A percentile compares a stretch with the other conserved stretches of the same genome.
Conservation (phyloP, 1,140 invertebrate species). For the Heliothis virescens region DNA sequence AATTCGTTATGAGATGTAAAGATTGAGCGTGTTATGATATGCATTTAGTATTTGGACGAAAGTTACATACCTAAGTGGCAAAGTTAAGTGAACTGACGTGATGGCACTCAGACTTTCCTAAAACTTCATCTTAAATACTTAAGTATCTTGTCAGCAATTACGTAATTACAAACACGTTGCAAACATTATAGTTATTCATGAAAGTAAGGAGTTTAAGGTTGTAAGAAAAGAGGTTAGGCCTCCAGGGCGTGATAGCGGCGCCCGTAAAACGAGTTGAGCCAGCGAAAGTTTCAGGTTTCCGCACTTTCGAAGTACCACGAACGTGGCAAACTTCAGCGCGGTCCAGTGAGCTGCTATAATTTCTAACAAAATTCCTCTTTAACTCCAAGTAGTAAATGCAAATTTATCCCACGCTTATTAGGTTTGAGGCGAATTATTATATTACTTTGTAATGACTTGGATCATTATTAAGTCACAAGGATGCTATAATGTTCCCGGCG, state of each 20-base stretch:
- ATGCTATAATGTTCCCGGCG: background rate
- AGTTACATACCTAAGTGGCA: background rate
- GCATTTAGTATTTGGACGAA: background rate
- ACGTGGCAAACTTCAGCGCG: slow-evolving; percentile 52
- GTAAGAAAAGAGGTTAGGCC: slow-evolving; percentile 55
- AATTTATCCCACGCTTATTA: slow-evolving; percentile 24
- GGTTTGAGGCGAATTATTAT: slow-evolving; percentile 9
- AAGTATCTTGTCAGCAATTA: slow-evolving; percentile 6
- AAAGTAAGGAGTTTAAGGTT: slow-evolving; percentile 45
- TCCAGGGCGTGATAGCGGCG: slow-evolving; percentile 58
- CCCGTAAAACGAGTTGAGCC: slow-evolving; percentile 57
- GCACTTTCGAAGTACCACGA: slow-evolving; percentile 42
- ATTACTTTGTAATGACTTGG: slow-evolving; percentile 28
- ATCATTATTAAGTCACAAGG: background rate
- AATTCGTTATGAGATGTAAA: too few relatives aligned
- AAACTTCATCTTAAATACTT: background rate
- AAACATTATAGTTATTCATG: slow-evolving; percentile 20
- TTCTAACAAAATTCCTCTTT: slow-evolving; percentile 47
- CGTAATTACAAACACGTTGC: slow-evolving; percentile 35
- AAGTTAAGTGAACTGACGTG: too few relatives aligned
- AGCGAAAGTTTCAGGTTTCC: slow-evolving; percentile 54
- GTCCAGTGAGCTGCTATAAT: slow-evolving; percentile 54
- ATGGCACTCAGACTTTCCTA: background rate
- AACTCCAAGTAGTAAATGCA: slow-evolving; percentile 36
- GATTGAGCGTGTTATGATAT: too few relatives aligned